phyloP scores from a whole-genome alignment of 1,140 invertebrate species.

The Trichonephila inaurata region DNA sequence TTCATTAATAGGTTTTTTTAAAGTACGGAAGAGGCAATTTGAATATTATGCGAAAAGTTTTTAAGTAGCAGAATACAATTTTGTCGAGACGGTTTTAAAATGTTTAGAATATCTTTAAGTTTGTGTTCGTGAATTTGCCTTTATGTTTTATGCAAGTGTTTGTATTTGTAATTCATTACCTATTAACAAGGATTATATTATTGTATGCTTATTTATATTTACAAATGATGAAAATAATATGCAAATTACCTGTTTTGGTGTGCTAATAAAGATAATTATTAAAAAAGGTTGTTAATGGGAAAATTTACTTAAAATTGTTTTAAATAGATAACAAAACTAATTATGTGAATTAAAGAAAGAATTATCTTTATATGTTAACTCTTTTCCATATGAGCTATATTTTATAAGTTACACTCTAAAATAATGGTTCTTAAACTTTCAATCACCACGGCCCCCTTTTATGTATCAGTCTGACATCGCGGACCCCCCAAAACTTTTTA shows the following conservation, averaged over 20 bases:
- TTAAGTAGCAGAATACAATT: background rate
- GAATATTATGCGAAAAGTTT: slow-evolving; percentile 6
- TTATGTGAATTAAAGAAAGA: too few species aligned
- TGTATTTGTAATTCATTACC: background rate
- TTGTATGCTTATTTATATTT: background rate
- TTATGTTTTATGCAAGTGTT: background rate
- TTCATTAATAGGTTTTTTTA: background rate
- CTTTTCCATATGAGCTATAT: too few species aligned
- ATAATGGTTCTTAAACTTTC: too few species aligned
- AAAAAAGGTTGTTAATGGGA: too few species aligned
- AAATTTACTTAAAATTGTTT: too few species aligned
- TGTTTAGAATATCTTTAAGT: background rate
- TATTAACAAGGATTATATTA: background rate
- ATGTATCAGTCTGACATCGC: too few species aligned
- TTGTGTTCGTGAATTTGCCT: background rate
- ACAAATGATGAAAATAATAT: background rate
- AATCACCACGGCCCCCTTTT: too few species aligned
- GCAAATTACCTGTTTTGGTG: background rate
- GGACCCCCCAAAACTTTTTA: too few species aligned
- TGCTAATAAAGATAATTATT: too few species aligned
- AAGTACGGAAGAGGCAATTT: slow-evolving; percentile 10
- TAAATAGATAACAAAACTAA: too few species aligned
- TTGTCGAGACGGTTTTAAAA: background rate
- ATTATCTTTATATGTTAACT: too few species aligned
- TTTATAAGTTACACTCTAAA: too few species aligned